Evolutionary conservation across 2,888 invertebrate genomes (phyloP).

Genomic region (Drosophila niveifrons): DNA sequence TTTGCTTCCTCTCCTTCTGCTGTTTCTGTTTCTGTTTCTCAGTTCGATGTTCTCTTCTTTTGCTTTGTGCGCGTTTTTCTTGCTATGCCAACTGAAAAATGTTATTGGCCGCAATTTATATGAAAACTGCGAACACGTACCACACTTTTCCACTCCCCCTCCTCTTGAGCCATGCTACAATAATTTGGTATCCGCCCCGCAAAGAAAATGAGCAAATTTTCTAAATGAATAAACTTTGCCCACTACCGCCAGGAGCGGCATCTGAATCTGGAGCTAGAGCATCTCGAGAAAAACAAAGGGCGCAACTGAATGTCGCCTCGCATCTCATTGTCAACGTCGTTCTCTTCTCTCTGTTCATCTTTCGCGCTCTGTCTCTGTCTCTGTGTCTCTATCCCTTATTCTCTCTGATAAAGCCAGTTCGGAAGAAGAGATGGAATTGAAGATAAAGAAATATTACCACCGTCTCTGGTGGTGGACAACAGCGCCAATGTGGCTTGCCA

Average conservation of each 20-base stretch:
- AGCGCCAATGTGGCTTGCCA: constrained; percentile 26
- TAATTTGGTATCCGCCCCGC: constrained; percentile 64
- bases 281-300: constrained; percentile 55
- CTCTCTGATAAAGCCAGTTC: constrained; percentile 29
- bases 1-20: constrained; percentile 13
- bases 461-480: constrained; percentile 45
- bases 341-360: not conserved
- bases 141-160: constrained; percentile 45
- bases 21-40: constrained; percentile 24
- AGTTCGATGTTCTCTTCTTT: constrained; percentile 47
- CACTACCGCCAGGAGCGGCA: constrained; percentile 31
- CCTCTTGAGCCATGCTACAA: constrained; percentile 40
- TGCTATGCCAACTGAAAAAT: constrained; percentile 77
- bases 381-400: not conserved
- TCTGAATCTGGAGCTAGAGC: not conserved
- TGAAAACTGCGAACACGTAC: constrained; percentile 79
- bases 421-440: constrained; percentile 23
- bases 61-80: constrained; percentile 72
- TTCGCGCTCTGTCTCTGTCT: constrained; percentile 3
- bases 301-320: constrained; percentile 64
- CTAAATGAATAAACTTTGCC: constrained; percentile 82
- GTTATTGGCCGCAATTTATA: constrained; percentile 83
- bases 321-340: constrained; percentile 61
- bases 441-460: constrained; percentile 78
- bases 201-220: constrained; percentile 81